Base-by-base conservation (phyloP, 2,797 vertebrate species). In the Smutsia gigantea region DNA sequence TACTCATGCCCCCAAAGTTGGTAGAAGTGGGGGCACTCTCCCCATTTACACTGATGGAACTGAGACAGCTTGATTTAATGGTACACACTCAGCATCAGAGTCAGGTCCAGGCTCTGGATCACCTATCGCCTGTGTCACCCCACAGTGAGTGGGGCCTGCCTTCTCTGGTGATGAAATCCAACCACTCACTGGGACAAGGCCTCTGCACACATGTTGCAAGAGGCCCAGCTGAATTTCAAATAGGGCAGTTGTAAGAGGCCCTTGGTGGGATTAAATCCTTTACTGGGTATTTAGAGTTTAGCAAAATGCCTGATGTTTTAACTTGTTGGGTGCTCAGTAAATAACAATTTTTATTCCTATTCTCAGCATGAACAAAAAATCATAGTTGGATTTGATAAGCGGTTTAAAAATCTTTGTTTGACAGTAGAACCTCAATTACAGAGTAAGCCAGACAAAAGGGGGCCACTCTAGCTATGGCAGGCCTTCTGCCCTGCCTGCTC, bases 241-340 rank as follows among this genome's bases (percentile, higher is more conserved):
- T 2, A 77, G 27, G 72, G 46, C 66, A 93, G 59, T 21, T 25
- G 11, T 46, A 55, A 74, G 27, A 49, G 31, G 63, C 21, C 46
- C 87, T 81, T 37, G 46, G 46, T 83, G 53, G 69, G 75, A 86
- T 46, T 88, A 49, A 51, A 69, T 15, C 42, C 42, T 93, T 88
- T 86, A 88, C 15, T 74, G 31, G 51, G 34, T 64, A 86, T 74
- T 64, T 93, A 64, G 34, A 71, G 31, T 59, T 88, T 37, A 96
- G 77, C 31, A 95, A 97, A 95, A 86, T 53, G 14, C 37, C 90
- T 37, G 29, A 55, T 84, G 53, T 78, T 53, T 63, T n/a, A 55
- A 87, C 19, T 46, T 63, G 71, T 12, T 25, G 4, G 31, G 27
- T 34, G 34, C 18, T 85, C 37, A 37, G n/a, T 42, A 88, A 92